Conservation (phyloP, 2,888 invertebrate genomes). For the Bellardia pandia region DNA sequence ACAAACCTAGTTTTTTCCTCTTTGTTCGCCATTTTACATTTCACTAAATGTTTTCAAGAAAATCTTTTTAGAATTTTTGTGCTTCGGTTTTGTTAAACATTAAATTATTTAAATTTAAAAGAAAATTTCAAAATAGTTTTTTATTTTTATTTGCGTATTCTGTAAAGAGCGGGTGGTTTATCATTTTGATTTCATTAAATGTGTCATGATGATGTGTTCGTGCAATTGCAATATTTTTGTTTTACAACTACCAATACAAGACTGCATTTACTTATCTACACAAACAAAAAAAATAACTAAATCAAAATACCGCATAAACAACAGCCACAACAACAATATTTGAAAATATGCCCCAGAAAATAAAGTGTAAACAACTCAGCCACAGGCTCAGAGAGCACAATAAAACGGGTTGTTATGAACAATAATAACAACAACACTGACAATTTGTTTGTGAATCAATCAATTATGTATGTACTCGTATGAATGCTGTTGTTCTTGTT, state of each 20-base stretch:
- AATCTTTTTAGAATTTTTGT: not conserved
- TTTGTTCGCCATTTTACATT: conserved; percentile 41
- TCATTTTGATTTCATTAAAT: conserved; percentile 42
- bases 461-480: conserved; percentile 7
- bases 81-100: not conserved
- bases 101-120: conserved; percentile 27
- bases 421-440: conserved; percentile 18
- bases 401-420: not conserved
- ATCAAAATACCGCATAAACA: conserved; percentile 6
- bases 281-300: not conserved
- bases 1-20: not conserved
- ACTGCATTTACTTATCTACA: not conserved
- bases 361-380: conserved; percentile 61
- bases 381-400: conserved; percentile 19
- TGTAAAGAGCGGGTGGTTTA: conserved; percentile 10
- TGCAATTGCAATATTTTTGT: conserved; percentile 10
- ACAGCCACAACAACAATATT: conserved; percentile 8
- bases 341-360: conserved; percentile 67
- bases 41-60: not conserved
- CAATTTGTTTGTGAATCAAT: conserved; percentile 35
- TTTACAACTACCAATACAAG: not conserved
- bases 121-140: not conserved
- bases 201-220: conserved; percentile 15
- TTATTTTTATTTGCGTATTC: not conserved
- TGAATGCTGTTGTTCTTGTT: not conserved